Evolutionary conservation across 2,888 invertebrate genomes (phyloP), one percentile per base, ranked within the genome.

Genomic region (Proisotoma minuta): DNA sequence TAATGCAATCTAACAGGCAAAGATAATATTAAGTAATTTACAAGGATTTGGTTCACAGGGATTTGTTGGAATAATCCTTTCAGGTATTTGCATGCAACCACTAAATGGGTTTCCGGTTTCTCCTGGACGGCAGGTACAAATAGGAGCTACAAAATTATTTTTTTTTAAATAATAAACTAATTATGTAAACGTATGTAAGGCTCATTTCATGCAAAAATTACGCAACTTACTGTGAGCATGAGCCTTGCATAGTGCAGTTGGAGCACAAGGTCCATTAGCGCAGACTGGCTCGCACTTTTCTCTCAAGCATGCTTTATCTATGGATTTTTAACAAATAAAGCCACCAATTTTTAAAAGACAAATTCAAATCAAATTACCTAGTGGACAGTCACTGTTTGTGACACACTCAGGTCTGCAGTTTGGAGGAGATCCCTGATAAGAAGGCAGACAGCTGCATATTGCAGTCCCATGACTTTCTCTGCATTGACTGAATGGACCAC

Each of bases 161-260:
- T n/a, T n/a, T n/a, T n/a, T n/a, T n/a, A n/a, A n/a, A n/a, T n/a
- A n/a, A n/a, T n/a, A n/a, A n/a, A n/a, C n/a, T n/a, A n/a, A n/a
- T n/a, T n/a, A n/a, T n/a, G n/a, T n/a, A n/a, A n/a, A n/a, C n/a
- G n/a, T n/a, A n/a, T n/a, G n/a, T n/a, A n/a, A n/a, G n/a, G n/a
- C n/a, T n/a, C n/a, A n/a, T n/a, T n/a, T n/a, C n/a, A n/a, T n/a
- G n/a, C n/a, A n/a, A n/a, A n/a, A n/a, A n/a, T n/a, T n/a, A n/a
- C n/a, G n/a, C n/a, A n/a, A n/a, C n/a, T n/a, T n/a, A n/a, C 10
- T 43, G 77, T 93, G 93, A 75, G 90, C 88, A 67, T 89, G 84
- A 1, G 89, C 86, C 74, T 84, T 83, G 75, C 93, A 93, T 70
- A 85, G 80, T 1, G 93, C 88, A 56, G 84, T 83, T 70, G 86